Conservation (phyloP, 2,888 invertebrate genomes). For the Ichneumoninae sp. region DNA sequence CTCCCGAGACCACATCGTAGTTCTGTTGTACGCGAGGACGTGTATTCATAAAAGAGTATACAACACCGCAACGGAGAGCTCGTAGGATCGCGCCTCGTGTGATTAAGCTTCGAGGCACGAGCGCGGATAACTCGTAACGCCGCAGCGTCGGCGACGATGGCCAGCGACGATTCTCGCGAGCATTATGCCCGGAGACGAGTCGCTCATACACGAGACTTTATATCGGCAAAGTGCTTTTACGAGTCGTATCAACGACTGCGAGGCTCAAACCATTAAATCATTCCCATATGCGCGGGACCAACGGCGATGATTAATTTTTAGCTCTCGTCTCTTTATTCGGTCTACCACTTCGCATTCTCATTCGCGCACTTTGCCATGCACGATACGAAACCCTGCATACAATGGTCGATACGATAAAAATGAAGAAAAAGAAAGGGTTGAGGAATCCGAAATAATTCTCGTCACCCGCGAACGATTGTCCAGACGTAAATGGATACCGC, state of each 20-base stretch:
- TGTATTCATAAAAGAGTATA: constrained; percentile 30
- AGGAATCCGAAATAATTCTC: neutral
- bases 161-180: constrained; percentile 42
- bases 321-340: neutral
- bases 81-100: constrained; percentile 20
- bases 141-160: constrained; percentile 27
- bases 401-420: neutral
- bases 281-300: constrained; percentile 7
- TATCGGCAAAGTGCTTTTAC: constrained; percentile 58
- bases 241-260: constrained; percentile 52
- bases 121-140: neutral
- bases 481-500: neutral
- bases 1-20: constrained; percentile 15
- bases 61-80: neutral
- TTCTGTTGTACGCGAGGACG: neutral
- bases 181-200: neutral
- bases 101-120: constrained; percentile 37
- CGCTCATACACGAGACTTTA: constrained; percentile 24
- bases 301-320: constrained; percentile 48
- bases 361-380: neutral
- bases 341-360: neutral
- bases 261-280: constrained; percentile 46
- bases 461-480: neutral
- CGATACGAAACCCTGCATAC: neutral
- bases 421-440: neutral